Evolutionary conservation across 2,113 vertebrate species (phyloP).

Genomic region (Gnathonemus longibarbis): DNA sequence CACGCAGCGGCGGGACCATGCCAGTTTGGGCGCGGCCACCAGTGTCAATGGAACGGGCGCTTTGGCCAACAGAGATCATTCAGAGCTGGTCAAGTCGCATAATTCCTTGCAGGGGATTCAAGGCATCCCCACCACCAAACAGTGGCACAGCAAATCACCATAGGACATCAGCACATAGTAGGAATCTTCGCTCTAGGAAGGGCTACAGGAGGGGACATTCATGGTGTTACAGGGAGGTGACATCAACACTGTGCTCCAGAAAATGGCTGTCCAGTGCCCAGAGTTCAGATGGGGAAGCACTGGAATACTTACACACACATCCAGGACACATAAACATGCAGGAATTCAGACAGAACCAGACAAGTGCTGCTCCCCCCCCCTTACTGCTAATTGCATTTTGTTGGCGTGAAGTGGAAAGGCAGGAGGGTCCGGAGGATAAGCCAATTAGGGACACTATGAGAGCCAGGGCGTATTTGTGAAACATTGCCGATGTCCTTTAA

Average conservation of each 20-base stretch:
- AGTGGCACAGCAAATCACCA: background rate
- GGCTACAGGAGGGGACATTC: background rate
- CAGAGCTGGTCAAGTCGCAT: background rate
- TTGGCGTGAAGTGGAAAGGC: background rate
- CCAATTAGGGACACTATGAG: background rate
- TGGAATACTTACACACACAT: background rate
- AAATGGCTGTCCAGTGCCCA: background rate
- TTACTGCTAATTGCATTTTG: background rate
- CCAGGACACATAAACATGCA: background rate
- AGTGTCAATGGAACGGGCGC: background rate
- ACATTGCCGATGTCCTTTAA: background rate
- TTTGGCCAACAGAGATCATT: background rate
- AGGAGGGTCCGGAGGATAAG: background rate
- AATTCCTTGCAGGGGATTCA: background rate
- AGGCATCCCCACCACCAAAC: background rate
- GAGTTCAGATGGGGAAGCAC: background rate
- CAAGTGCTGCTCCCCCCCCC: background rate
- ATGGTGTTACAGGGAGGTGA: background rate
- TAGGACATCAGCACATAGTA: background rate
- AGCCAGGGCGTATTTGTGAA: background rate
- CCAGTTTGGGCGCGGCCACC: background rate
- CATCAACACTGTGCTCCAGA: background rate
- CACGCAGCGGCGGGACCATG: background rate
- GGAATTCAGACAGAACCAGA: conserved; percentile 14
- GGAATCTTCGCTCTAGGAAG: background rate